Conservation (phyloP, 2,888 invertebrate species). For the Ectemnius lituratus region DNA sequence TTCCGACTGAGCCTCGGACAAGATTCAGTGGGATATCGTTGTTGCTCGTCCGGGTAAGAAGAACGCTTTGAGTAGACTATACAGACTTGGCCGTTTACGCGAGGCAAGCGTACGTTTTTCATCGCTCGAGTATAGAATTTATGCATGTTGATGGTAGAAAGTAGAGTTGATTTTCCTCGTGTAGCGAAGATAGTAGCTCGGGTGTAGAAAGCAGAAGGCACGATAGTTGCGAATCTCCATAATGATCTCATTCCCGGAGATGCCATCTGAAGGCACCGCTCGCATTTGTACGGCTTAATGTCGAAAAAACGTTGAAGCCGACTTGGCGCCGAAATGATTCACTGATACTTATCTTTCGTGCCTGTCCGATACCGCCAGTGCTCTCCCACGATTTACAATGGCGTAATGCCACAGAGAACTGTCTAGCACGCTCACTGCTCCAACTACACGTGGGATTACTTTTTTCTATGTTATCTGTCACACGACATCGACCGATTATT, state of each 20-base stretch:
- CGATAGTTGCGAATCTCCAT: neutral
- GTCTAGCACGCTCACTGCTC: neutral
- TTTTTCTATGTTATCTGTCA: conserved; percentile 3
- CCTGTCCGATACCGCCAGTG: neutral
- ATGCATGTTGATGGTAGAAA: neutral
- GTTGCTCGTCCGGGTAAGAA: too few relatives aligned
- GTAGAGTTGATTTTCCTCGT: too few relatives aligned
- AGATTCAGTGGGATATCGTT: conserved; percentile 25
- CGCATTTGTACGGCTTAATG: conserved; percentile 6
- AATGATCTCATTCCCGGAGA: conserved; percentile 1
- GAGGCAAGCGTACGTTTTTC: too few relatives aligned
- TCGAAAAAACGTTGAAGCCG: conserved; percentile 9
- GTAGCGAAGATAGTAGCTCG: too few relatives aligned
- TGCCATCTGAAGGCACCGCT: neutral
- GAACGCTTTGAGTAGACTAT: too few relatives aligned
- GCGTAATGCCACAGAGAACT: neutral
- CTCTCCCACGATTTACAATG: neutral
- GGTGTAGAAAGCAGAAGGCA: too few relatives aligned
- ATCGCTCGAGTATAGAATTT: too few relatives aligned
- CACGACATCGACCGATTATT: neutral
- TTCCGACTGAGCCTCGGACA: conserved; percentile 39
- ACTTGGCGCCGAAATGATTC: conserved; percentile 1
- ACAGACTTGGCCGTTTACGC: too few relatives aligned
- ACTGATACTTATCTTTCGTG: conserved; percentile 6
- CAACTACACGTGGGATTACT: neutral